Percentiles rank a stretch among this genome's conserved stretches.
phyloP scores from a whole-genome alignment of 2,797 vertebrate genomes.

The Dendrocincla fuliginosa region DNA sequence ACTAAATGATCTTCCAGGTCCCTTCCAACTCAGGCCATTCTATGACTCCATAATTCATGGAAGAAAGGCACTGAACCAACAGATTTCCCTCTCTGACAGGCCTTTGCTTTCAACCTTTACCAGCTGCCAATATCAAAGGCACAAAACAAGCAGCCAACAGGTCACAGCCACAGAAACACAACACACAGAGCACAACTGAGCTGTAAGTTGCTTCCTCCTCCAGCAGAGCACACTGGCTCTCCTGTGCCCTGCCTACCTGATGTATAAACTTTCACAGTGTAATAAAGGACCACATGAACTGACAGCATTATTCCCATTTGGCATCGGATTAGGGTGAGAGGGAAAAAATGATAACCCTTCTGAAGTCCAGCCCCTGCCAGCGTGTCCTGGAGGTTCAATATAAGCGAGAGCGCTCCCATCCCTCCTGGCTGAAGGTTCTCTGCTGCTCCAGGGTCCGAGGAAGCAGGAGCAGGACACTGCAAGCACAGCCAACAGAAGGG shows the following conservation, averaged over 20 bases:
- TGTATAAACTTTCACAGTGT: neutral
- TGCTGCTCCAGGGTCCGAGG: neutral
- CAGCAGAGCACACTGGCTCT: fast-evolving
- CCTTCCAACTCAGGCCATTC: neutral
- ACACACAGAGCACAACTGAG: neutral
- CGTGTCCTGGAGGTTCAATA: neutral
- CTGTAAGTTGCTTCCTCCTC: neutral
- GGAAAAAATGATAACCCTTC: neutral
- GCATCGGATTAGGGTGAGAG: neutral
- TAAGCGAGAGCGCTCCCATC: neutral
- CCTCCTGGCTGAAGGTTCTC: neutral
- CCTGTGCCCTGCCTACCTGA: neutral
- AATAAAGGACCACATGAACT: neutral
- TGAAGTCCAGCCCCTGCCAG: neutral
- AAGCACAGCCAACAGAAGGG: neutral
- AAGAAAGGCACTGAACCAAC: neutral
- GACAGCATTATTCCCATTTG: neutral
- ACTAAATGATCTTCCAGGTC: neutral
- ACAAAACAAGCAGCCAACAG: neutral
- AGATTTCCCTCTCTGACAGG: neutral
- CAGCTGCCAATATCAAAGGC: neutral
- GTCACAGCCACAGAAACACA: neutral
- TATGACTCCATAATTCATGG: neutral
- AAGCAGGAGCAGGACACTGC: neutral
- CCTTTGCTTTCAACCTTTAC: neutral